Evolutionary conservation across 2,888 invertebrate species (phyloP).

Genomic region (Netelia melanura): DNA sequence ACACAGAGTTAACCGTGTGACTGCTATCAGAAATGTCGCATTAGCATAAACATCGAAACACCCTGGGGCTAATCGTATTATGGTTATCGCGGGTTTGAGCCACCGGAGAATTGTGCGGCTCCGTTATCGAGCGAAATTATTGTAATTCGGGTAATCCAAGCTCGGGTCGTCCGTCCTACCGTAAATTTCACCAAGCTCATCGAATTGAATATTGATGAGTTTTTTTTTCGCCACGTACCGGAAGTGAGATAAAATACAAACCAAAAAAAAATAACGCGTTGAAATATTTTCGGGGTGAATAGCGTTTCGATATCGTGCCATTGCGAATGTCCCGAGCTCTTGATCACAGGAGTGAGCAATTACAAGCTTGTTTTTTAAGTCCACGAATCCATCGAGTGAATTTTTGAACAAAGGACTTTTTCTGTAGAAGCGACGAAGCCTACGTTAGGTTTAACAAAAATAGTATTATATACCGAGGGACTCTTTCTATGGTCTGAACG

Average conservation of each 20-base stretch:
- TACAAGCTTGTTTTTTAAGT: background rate
- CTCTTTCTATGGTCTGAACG: background rate
- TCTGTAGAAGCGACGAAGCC: constrained; percentile 2
- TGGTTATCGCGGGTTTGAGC: constrained; percentile 28
- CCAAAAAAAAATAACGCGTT: background rate
- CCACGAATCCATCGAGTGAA: background rate
- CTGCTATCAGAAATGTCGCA: constrained; percentile 49
- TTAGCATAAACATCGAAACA: constrained; percentile 55
- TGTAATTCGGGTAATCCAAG: constrained; percentile 46
- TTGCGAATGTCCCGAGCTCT: background rate
- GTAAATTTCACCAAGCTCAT: constrained; percentile 12
- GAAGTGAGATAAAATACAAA: background rate
- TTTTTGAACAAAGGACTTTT: constrained; percentile 13
- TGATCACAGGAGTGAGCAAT: background rate
- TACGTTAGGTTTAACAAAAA: background rate
- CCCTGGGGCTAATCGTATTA: constrained; percentile 53
- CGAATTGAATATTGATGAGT: constrained; percentile 48
- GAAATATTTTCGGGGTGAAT: constrained; percentile 1
- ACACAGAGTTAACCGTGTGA: constrained; percentile 33
- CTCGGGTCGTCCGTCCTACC: background rate
- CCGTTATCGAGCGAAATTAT: constrained; percentile 37
- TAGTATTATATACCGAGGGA: background rate
- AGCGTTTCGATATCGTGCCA: background rate
- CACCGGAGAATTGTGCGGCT: background rate
- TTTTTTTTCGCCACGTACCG: background rate